These are phyloP conservation scores for Cerceris rybyensis DNA, from an alignment of 2,888 invertebrate genomes.

Conservation along the genomic window DNA sequence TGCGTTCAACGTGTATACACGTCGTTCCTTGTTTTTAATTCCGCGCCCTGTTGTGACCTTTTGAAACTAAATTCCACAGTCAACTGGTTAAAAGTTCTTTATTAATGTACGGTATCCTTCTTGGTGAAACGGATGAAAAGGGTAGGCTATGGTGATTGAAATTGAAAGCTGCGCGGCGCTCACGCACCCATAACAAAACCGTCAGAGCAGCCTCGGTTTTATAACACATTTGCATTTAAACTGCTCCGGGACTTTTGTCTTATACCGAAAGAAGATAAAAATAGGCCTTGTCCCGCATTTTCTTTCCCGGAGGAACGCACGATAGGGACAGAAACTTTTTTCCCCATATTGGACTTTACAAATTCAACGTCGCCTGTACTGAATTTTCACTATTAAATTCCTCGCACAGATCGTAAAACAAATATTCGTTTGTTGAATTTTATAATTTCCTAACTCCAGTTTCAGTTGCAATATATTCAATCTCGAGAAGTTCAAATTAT, in stretches of 20 bases:
- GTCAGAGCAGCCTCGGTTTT: slow-evolving; percentile 15
- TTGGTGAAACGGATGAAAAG: slow-evolving; percentile 5
- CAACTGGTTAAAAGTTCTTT: not conserved
- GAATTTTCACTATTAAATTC: not conserved
- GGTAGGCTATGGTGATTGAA: slow-evolving; percentile 1
- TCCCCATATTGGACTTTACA: not conserved
- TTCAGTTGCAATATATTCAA: too few relatives aligned
- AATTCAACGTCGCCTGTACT: not conserved
- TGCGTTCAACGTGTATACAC: too few relatives aligned
- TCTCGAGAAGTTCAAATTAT: not conserved
- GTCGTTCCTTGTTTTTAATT: too few relatives aligned
- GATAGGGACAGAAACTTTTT: not conserved
- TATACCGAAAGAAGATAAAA: slow-evolving; percentile 21
- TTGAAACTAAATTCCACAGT: too few relatives aligned
- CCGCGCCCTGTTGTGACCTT: too few relatives aligned
- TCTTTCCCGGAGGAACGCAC: not conserved
- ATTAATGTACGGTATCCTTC: not conserved
- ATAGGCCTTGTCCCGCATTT: slow-evolving; percentile 14
- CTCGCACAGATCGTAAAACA: too few relatives aligned
- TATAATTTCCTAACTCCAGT: too few relatives aligned
- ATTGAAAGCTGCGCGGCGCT: slow-evolving; percentile 8
- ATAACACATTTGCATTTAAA: slow-evolving; percentile 42
- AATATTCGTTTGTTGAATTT: too few relatives aligned
- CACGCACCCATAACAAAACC: slow-evolving; percentile 8
- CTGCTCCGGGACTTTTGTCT: slow-evolving; percentile 22